Evolutionary conservation across 2,797 vertebrate genomes (phyloP), one percentile per base, ranked within the genome.

Genomic region (Danio aesculapii): DNA sequence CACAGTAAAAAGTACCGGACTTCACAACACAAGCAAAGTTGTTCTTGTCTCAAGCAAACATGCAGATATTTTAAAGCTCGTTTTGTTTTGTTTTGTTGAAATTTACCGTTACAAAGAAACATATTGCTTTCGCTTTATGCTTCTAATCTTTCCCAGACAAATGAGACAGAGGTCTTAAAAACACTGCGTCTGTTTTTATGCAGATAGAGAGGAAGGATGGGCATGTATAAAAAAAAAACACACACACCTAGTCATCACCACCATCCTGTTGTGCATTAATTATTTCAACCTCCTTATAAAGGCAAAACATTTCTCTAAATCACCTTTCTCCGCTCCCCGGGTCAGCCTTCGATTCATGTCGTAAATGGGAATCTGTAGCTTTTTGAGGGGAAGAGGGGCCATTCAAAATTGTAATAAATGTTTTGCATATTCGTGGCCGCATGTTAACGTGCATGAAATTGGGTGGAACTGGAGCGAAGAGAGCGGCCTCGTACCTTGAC

Each of bases 401-500:
- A 77, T 75, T 81, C 84, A 77, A 62, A 80, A 82, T 75, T 84
- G 46, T 84, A 87, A 86, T 86, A 86, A 84, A 77, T 73, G 72
- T 85, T 87, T 86, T 86, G 86, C 86, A 87, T 87, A 85, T 84
- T 87, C 71, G 79, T 46, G 79, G 81, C 68, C 81, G 71, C 74
- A 84, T 83, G 84, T 83, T 87, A 87, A 87, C 85, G 74, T 81
- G 84, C 86, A 82, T 87, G 86, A 87, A 87, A 87, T 87, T 87
- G 86, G 83, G 83, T 87, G 86, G 86, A 86, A 86, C 76, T 86
- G 82, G 81, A 86, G 86, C 85, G 83, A 57, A 17, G 83, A 77
- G 79, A 74, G 77, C 77, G 79, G 79, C 64, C 70, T 71, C 49
- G 72, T 49, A 79, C 71, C 75, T 77, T 62, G 74, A 73, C 79